Evolutionary conservation across 2,113 vertebrate genomes (phyloP).

Genomic region (Copsychus sechellarum): DNA sequence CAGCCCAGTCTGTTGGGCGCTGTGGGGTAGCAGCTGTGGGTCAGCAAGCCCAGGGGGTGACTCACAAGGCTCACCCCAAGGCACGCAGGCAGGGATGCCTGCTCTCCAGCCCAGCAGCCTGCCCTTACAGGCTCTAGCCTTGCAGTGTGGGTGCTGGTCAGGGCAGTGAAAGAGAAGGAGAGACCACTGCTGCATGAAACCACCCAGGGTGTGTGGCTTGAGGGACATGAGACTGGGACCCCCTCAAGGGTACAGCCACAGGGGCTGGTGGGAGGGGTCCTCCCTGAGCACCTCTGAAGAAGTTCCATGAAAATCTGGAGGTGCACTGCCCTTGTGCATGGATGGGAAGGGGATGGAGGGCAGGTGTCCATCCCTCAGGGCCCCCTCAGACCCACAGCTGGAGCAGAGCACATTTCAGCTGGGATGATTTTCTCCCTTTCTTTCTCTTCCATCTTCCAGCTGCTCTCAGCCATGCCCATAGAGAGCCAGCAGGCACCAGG

Average conservation of each 20-base stretch:
- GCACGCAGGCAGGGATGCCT: neutral
- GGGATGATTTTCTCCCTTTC: neutral
- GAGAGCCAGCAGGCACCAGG: neutral
- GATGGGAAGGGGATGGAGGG: neutral
- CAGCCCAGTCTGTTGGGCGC: rapidly evolving
- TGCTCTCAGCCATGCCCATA: rapidly evolving
- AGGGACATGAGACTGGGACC: rapidly evolving
- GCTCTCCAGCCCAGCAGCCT: neutral
- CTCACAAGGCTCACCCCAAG: neutral
- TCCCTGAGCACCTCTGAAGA: neutral
- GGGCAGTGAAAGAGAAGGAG: neutral
- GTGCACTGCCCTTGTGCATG: neutral
- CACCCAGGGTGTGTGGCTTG: neutral
- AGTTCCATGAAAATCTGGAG: neutral
- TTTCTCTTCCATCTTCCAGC: neutral
- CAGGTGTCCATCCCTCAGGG: neutral
- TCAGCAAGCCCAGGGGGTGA: neutral
- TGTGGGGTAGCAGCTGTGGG: neutral
- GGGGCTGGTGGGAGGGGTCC: neutral
- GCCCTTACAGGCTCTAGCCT: neutral
- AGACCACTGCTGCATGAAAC: neutral
- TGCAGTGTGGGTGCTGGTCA: neutral
- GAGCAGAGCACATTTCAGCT: neutral
- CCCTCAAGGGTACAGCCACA: neutral
- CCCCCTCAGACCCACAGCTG: neutral